These are phyloP conservation scores for Melangyna quadrimaculata DNA, from an alignment of 2,888 invertebrate species.

Conservation along the genomic window DNA sequence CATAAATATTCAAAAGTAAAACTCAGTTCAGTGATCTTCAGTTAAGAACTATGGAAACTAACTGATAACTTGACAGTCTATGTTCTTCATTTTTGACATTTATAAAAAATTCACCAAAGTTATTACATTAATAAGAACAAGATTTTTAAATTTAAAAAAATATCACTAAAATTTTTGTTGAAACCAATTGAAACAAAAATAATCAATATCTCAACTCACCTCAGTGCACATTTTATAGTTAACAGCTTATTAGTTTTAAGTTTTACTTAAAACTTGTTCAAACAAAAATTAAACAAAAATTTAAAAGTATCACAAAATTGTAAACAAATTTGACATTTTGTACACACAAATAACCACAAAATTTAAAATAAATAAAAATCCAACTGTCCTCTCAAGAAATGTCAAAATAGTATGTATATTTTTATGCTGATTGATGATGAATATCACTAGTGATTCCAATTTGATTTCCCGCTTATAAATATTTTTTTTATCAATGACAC, in stretches of 20 bases:
- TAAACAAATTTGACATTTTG: slow-evolving; percentile 50
- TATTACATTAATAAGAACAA: too few relatives aligned
- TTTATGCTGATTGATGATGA: not conserved
- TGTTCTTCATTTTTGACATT: not conserved
- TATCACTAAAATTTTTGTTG: not conserved
- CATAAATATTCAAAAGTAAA: not conserved
- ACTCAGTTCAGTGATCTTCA: not conserved
- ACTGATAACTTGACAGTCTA: not conserved
- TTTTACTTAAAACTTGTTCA: not conserved
- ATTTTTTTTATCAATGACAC: slow-evolving; percentile 30
- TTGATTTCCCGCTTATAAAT: slow-evolving; percentile 49
- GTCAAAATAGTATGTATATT: slow-evolving; percentile 18
- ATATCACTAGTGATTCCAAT: slow-evolving; percentile 36
- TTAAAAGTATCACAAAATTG: slow-evolving; percentile 53
- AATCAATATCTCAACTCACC: slow-evolving; percentile 43
- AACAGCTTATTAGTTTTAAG: slow-evolving; percentile 5
- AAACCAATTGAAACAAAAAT: not conserved
- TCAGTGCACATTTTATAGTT: slow-evolving; percentile 64
- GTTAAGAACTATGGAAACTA: not conserved
- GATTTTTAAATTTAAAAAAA: too few relatives aligned
- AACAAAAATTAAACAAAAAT: slow-evolving; percentile 15
- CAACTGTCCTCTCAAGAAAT: slow-evolving; percentile 27
- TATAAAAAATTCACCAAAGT: not conserved
- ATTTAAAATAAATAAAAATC: slow-evolving; percentile 6
- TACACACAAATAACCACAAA: not conserved